Percentiles rank a stretch among this genome's conserved stretches.
Conservation (phyloP, 2,888 invertebrate genomes). For the Sylvicola fuscatus region DNA sequence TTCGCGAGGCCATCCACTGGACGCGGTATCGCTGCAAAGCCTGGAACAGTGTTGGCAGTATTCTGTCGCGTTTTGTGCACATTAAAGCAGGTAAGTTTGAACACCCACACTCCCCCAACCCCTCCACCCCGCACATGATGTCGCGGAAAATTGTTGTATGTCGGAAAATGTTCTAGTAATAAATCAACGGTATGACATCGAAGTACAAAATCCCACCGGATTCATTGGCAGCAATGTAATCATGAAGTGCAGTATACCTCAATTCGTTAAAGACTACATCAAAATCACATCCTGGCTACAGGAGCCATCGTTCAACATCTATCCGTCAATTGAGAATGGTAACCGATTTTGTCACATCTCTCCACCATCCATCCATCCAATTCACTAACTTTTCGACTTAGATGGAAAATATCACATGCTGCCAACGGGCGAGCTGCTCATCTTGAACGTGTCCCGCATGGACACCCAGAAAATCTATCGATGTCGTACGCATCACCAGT, state of each 20-base stretch:
- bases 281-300: constrained; percentile 34
- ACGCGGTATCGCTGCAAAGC: constrained; percentile 31
- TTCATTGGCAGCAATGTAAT: constrained; percentile 33
- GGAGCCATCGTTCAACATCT: constrained; percentile 33
- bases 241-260: constrained; percentile 32
- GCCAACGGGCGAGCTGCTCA: constrained; percentile 35
- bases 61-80: constrained; percentile 31
- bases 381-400: constrained; percentile 10
- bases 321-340: constrained; percentile 32
- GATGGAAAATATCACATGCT: constrained; percentile 37
- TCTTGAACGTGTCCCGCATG: constrained; percentile 32
- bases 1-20: constrained; percentile 35
- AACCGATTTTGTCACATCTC: no score
- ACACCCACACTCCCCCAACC: no score
- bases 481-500: constrained; percentile 36
- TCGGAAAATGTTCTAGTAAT: constrained; percentile 24
- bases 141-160: not conserved
- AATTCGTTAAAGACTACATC: constrained; percentile 32
- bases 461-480: constrained; percentile 35
- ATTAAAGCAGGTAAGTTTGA: constrained; percentile 33
- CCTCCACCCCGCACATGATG: constrained; percentile 10
- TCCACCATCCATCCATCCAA: not conserved
- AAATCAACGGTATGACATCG: constrained; percentile 33
- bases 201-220: constrained; percentile 34
- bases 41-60: constrained; percentile 29